Percentiles rank a stretch among this genome's conserved stretches.
These are phyloP conservation scores for Aulostomus chinensis DNA, from an alignment of 2,797 vertebrate species.

Conservation along the genomic window DNA sequence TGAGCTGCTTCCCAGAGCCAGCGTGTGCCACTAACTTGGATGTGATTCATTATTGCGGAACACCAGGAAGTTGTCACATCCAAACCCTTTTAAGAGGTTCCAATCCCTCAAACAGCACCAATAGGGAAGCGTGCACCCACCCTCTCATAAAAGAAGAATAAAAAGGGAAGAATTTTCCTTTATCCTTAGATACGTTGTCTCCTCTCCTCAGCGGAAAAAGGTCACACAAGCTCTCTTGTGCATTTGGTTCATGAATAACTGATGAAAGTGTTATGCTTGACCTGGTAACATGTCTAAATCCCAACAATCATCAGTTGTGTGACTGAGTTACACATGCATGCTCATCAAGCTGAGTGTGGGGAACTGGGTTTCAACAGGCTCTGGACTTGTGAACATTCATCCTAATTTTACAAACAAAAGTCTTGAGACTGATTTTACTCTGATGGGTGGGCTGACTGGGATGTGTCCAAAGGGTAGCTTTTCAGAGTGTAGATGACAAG, in stretches of 20 bases:
- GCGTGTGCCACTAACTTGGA: constrained; percentile 1
- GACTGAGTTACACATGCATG: constrained; percentile 6
- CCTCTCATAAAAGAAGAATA: constrained; percentile 34
- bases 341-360: constrained; percentile 4
- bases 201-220: neutral
- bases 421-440: neutral
- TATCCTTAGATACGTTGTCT: neutral
- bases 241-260: neutral
- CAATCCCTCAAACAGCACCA: constrained; percentile 43
- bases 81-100: constrained; percentile 41
- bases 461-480: too few relatives aligned
- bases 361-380: constrained; percentile 17
- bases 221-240: neutral
- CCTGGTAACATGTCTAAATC: constrained; percentile 11
- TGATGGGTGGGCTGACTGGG: too few relatives aligned
- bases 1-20: too few relatives aligned
- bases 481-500: neutral
- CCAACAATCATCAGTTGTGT: constrained; percentile 23
- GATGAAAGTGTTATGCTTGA: constrained; percentile 1
- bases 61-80: constrained; percentile 49
- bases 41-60: constrained; percentile 63
- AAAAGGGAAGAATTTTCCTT: constrained; percentile 50
- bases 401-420: constrained; percentile 4
- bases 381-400: too few relatives aligned
- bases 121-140: neutral